These are phyloP conservation scores for Lissonota sp. DNA, from an alignment of 2,888 invertebrate genomes.

Conservation along the genomic window DNA sequence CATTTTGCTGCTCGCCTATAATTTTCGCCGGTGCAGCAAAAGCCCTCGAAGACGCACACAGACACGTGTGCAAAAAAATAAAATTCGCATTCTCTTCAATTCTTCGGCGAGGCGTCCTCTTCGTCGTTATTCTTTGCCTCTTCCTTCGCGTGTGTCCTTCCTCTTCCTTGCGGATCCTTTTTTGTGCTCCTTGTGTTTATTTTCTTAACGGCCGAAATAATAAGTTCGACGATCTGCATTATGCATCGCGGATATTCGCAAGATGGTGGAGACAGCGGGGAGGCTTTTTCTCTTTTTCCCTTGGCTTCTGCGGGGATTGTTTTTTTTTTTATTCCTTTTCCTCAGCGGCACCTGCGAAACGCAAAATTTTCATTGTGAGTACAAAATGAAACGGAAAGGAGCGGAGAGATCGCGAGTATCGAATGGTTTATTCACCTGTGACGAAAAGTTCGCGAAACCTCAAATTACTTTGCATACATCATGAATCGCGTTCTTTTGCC, in stretches of 20 bases:
- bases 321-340: slow-evolving; percentile 6
- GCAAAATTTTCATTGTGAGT: not conserved
- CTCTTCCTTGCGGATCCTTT: slow-evolving; percentile 5
- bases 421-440: slow-evolving; percentile 58
- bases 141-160: slow-evolving; percentile 39
- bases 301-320: not conserved
- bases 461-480: slow-evolving; percentile 39
- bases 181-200: slow-evolving; percentile 59
- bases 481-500: not conserved
- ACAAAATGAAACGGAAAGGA: slow-evolving; percentile 54
- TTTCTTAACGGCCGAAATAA: slow-evolving; percentile 82
- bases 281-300: not conserved
- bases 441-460: slow-evolving; percentile 52
- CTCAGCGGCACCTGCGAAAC: not conserved
- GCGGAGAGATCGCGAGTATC: slow-evolving; percentile 8
- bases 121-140: slow-evolving; percentile 60
- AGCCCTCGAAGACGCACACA: not conserved
- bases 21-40: slow-evolving; percentile 69
- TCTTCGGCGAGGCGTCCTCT: slow-evolving; percentile 36
- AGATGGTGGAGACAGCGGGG: not conserved
- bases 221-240: slow-evolving; percentile 68
- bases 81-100: slow-evolving; percentile 44
- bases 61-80: not conserved
- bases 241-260: slow-evolving; percentile 17
- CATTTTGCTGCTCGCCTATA: slow-evolving; percentile 79